Conservation (phyloP, 2,888 invertebrate species). For the Eupithecia inturbata region DNA sequence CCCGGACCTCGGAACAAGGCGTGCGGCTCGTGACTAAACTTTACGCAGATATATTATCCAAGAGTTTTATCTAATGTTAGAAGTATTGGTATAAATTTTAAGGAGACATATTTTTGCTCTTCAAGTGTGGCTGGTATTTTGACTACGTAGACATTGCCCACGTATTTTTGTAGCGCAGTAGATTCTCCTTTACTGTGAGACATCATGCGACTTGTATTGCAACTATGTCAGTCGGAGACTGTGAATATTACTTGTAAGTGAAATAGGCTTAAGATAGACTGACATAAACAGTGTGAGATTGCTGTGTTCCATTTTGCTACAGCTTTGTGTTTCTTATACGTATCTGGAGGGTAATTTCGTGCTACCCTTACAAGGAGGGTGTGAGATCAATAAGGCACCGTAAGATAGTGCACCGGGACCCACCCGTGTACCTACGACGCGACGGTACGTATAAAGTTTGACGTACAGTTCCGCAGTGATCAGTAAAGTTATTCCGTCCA, state of each 20-base stretch:
- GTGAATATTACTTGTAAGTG: slow-evolving; percentile 72
- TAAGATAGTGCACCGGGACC: slow-evolving; percentile 24
- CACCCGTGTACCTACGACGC: slow-evolving; percentile 9
- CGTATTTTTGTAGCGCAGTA: slow-evolving; percentile 83
- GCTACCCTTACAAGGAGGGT: slow-evolving; percentile 1
- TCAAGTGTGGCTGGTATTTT: slow-evolving; percentile 75
- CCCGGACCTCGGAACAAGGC: slow-evolving; percentile 29
- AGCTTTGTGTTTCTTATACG: slow-evolving; percentile 27
- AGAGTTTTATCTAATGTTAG: slow-evolving; percentile 70
- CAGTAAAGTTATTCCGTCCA: slow-evolving; percentile 75
- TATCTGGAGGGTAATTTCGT: slow-evolving; percentile 2
- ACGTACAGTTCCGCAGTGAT: slow-evolving; percentile 31
- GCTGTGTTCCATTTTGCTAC: slow-evolving; percentile 41
- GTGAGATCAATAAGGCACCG: slow-evolving; percentile 13
- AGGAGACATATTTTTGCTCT: slow-evolving; percentile 84
- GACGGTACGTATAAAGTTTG: slow-evolving; percentile 12
- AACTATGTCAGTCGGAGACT: slow-evolving; percentile 75
- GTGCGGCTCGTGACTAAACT: slow-evolving; percentile 60
- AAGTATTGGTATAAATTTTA: slow-evolving; percentile 65
- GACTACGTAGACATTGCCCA: slow-evolving; percentile 83
- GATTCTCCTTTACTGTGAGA: slow-evolving; percentile 74
- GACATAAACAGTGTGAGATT: slow-evolving; percentile 73
- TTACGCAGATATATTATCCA: slow-evolving; percentile 61
- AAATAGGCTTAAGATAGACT: slow-evolving; percentile 66
- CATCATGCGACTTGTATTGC: slow-evolving; percentile 55